A percentile compares a stretch with the other conserved stretches of the same genome.
These are phyloP conservation scores for Neuroscelio doddi DNA, from an alignment of 2,888 invertebrate genomes.

Conservation along the genomic window DNA sequence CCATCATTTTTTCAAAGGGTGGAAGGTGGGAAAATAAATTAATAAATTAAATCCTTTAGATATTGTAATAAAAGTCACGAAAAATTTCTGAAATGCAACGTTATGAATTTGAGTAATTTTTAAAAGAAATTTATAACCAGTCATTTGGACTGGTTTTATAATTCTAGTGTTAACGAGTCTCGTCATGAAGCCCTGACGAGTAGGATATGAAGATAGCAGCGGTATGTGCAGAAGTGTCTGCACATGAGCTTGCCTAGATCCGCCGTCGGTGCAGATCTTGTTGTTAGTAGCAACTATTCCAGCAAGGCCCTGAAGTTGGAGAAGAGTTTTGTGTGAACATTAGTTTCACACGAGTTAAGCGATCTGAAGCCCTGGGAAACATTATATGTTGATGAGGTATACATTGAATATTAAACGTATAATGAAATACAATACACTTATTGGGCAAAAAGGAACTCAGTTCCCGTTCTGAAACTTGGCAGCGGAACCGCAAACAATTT, in stretches of 20 bases:
- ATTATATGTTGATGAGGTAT: conserved; percentile 71
- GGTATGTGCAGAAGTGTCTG: conserved; percentile 73
- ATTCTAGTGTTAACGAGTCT: too few species aligned
- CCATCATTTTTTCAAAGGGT: too few species aligned
- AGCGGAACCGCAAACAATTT: conserved; percentile 74
- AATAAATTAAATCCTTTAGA: too few species aligned
- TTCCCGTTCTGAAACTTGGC: conserved; percentile 77
- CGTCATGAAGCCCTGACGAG: conserved; percentile 76
- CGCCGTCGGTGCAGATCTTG: conserved; percentile 71
- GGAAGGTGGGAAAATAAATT: too few species aligned
- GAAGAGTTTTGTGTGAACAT: conserved; percentile 79
- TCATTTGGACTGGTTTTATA: too few species aligned
- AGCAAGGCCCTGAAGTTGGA: conserved; percentile 78
- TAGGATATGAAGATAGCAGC: conserved; percentile 67
- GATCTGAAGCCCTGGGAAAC: conserved; percentile 76
- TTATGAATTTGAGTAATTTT: too few species aligned
- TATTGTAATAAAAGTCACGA: too few species aligned
- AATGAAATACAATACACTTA: conserved; percentile 53
- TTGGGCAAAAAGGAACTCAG: conserved; percentile 76
- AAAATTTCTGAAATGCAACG: too few species aligned
- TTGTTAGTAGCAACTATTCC: conserved; percentile 77
- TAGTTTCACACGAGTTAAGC: conserved; percentile 78
- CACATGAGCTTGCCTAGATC: too few species aligned
- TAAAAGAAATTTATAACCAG: too few species aligned
- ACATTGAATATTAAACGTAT: conserved; percentile 61